A percentile compares a stretch with the other conserved stretches of the same genome.
Evolutionary conservation across 2,888 invertebrate genomes (phyloP).

Genomic region (Cylindroiulus punctatus): DNA sequence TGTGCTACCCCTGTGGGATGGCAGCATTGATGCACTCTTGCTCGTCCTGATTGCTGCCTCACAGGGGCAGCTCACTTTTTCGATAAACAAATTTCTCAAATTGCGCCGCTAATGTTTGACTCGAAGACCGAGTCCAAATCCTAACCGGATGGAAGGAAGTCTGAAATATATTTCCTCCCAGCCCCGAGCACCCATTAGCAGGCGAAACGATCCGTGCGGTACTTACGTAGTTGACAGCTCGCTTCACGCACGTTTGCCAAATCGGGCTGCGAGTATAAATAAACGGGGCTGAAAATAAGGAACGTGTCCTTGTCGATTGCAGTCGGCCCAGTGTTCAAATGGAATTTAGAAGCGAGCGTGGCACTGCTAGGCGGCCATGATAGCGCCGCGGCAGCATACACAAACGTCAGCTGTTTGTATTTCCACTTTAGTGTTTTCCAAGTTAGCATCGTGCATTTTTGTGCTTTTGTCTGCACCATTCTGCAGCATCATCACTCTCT

Average conservation of each 20-base stretch:
- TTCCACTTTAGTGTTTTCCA: neutral
- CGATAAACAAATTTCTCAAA: no score
- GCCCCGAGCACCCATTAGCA: neutral
- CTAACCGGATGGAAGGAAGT: conserved; percentile 16
- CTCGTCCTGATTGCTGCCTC: no score
- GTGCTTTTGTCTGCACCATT: neutral
- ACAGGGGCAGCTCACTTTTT: no score
- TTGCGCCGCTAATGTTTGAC: neutral
- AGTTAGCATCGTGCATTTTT: neutral
- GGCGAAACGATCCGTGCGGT: neutral
- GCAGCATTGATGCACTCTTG: no score
- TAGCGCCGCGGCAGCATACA: neutral
- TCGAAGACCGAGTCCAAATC: neutral
- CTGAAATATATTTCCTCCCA: neutral
- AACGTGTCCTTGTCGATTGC: conserved; percentile 29
- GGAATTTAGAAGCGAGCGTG: conserved; percentile 33
- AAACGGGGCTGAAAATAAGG: conserved; percentile 29
- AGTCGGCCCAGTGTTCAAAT: neutral
- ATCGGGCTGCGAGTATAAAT: conserved; percentile 7
- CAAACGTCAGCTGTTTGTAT: neutral
- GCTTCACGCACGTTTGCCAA: conserved; percentile 26
- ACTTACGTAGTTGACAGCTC: neutral
- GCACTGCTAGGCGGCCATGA: neutral
- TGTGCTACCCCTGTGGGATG: no score
- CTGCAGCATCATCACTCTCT: neutral